phyloP scores from a whole-genome alignment of 2,797 vertebrate genomes.

The Sebastes umbrosus region DNA sequence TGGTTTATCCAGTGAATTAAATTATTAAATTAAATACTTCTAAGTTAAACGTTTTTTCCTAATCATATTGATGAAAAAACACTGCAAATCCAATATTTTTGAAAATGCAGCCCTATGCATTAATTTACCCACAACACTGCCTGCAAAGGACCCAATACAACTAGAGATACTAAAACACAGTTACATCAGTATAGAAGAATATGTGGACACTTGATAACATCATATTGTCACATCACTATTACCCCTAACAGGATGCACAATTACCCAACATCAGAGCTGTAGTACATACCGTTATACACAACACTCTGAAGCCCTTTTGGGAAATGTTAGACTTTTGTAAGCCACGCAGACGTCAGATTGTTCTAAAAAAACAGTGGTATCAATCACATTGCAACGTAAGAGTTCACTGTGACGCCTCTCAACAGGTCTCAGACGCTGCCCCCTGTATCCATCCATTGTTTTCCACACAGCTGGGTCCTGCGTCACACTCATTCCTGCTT shows the following conservation, averaged over 20 bases:
- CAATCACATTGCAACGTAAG: neutral
- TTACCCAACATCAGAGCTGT: no score
- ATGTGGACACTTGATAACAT: neutral
- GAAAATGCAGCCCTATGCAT: neutral
- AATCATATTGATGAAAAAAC: neutral
- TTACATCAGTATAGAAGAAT: neutral
- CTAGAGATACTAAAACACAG: neutral
- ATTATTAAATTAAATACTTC: neutral
- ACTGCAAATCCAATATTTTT: neutral
- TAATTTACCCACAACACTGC: neutral
- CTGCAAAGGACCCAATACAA: neutral
- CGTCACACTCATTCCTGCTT: neutral
- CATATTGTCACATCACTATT: neutral
- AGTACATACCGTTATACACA: neutral
- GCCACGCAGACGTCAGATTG: neutral
- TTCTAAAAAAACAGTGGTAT: neutral
- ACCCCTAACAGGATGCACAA: neutral
- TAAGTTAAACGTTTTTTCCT: no score
- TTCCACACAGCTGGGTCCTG: neutral
- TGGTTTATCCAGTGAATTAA: neutral
- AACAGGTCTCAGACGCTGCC: neutral
- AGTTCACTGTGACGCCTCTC: neutral
- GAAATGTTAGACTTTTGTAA: neutral
- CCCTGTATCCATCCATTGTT: neutral
- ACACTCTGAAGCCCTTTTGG: neutral